Evolutionary conservation across 2,888 invertebrate genomes (phyloP).

Genomic region (Drosophila merina): DNA sequence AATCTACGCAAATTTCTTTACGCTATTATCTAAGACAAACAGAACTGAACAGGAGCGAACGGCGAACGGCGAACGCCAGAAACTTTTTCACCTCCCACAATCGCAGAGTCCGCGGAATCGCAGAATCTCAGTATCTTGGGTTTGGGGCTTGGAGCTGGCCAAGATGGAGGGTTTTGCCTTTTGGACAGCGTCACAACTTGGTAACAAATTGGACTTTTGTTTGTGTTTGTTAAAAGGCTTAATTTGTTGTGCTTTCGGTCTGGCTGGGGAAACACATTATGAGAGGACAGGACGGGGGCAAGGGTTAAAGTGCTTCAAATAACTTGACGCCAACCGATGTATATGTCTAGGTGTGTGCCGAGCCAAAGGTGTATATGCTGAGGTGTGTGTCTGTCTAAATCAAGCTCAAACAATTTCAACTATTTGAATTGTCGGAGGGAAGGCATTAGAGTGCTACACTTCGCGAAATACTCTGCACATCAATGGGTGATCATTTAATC

Average conservation of each 20-base stretch:
- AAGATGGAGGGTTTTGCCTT: constrained; percentile 52
- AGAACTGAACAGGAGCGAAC: constrained; percentile 3
- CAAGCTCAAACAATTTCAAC: constrained; percentile 78
- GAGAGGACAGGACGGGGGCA: constrained; percentile 35
- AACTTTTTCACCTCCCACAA: constrained; percentile 44
- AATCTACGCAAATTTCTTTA: constrained; percentile 48
- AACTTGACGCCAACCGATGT: constrained; percentile 60
- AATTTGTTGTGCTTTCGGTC: constrained; percentile 74
- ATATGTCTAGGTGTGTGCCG: constrained; percentile 9
- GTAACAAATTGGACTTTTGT: constrained; percentile 78
- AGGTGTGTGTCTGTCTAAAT: constrained; percentile 63
- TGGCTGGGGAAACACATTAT: constrained; percentile 66
- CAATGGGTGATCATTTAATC: neutral
- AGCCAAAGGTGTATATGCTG: constrained; percentile 6
- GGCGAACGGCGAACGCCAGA: constrained; percentile 6
- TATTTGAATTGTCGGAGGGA: constrained; percentile 70
- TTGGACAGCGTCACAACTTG: constrained; percentile 71
- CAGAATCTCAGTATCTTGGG: neutral
- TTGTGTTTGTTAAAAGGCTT: constrained; percentile 79
- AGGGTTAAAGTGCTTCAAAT: constrained; percentile 73
- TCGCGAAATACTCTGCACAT: neutral
- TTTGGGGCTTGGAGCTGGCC: neutral
- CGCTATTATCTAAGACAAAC: constrained; percentile 54
- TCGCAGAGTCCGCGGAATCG: neutral
- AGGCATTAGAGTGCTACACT: constrained; percentile 38